phyloP scores from a whole-genome alignment of 2,113 vertebrate species.

The Lycaon pictus region DNA sequence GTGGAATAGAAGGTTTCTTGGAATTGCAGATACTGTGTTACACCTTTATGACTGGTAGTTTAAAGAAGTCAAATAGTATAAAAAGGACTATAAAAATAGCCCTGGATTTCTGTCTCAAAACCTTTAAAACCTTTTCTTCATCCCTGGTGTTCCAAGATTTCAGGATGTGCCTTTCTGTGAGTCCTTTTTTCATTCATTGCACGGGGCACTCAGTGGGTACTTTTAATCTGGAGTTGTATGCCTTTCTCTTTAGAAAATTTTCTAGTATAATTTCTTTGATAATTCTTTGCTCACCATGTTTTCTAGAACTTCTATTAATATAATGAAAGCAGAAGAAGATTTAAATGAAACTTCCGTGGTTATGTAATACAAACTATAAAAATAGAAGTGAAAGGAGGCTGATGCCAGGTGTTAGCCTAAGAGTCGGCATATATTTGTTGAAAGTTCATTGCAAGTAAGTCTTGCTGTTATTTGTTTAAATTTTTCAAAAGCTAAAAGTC shows the following conservation, averaged over 20 bases:
- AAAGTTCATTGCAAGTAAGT: slow-evolving; percentile 22
- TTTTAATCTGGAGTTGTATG: slow-evolving; percentile 48
- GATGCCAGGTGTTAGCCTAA: slow-evolving; percentile 45
- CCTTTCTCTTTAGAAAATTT: slow-evolving; percentile 34
- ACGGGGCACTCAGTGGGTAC: background rate
- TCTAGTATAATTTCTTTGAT: slow-evolving; percentile 73
- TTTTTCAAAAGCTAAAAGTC: slow-evolving; percentile 32
- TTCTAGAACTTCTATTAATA: slow-evolving; percentile 70
- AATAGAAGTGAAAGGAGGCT: slow-evolving; percentile 47
- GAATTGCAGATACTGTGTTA: background rate
- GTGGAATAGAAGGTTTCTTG: background rate
- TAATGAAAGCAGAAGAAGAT: slow-evolving; percentile 54
- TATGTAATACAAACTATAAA: slow-evolving; percentile 59
- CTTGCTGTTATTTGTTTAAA: slow-evolving; percentile 65
- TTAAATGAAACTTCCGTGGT: slow-evolving; percentile 64
- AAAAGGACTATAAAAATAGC: slow-evolving; percentile 65
- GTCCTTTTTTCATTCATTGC: slow-evolving; percentile 4
- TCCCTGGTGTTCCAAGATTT: slow-evolving; percentile 33
- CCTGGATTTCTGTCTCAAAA: slow-evolving; percentile 45
- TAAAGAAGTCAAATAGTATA: slow-evolving; percentile 34
- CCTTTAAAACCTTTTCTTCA: slow-evolving; percentile 22
- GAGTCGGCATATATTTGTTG: slow-evolving; percentile 24
- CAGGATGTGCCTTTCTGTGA: slow-evolving; percentile 24
- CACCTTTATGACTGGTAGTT: slow-evolving; percentile 40
- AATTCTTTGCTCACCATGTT: slow-evolving; percentile 52